phyloP scores from a whole-genome alignment of 2,113 vertebrate species.

The Micromys minutus region DNA sequence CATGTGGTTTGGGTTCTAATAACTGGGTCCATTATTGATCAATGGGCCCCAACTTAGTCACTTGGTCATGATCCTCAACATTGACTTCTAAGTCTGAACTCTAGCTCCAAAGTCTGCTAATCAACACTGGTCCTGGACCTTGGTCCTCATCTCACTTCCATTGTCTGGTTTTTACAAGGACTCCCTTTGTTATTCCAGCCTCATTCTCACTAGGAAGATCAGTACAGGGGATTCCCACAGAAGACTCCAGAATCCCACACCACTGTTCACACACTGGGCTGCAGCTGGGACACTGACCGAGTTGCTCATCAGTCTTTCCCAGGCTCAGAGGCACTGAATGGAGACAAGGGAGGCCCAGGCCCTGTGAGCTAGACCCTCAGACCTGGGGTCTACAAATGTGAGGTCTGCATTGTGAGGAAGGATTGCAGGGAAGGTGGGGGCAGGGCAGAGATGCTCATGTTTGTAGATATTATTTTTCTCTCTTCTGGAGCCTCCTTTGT shows the following conservation, averaged over 20 bases:
- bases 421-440: no score
- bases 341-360: neutral
- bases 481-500: no score
- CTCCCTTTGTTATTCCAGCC: neutral
- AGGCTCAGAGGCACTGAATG: neutral
- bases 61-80: accelerated
- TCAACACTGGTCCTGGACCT: accelerated
- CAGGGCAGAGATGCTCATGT: no score
- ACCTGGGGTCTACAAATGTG: no score
- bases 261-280: neutral
- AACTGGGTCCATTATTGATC: neutral
- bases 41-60: neutral
- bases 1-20: no score
- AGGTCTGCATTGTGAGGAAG: no score
- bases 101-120: neutral
- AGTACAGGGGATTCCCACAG: no score
- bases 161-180: neutral
- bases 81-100: accelerated
- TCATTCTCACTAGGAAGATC: neutral
- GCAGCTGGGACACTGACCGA: no score
- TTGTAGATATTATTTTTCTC: no score
- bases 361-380: no score
- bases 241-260: neutral
- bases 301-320: no score
- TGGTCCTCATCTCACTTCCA: neutral